Conservation (phyloP, 2,888 invertebrate genomes). For the Chrysotoxum bicinctum region DNA sequence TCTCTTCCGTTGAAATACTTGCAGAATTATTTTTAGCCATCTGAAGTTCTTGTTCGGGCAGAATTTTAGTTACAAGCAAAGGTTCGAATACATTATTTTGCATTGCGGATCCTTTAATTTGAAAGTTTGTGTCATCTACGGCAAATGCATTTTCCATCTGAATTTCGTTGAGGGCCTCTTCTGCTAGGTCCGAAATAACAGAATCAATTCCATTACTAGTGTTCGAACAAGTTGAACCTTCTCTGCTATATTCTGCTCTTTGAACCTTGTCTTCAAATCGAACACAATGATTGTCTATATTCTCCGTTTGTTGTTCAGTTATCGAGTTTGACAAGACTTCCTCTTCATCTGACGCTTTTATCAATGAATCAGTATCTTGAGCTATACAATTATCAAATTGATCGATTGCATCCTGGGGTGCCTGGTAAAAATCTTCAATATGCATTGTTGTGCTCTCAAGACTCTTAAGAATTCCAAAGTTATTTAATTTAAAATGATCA, state of each 20-base stretch:
- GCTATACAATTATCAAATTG: constrained; percentile 73
- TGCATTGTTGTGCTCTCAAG: constrained; percentile 76
- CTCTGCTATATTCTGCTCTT: constrained; percentile 74
- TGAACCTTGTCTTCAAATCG: constrained; percentile 77
- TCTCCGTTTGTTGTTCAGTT: not conserved
- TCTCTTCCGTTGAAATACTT: constrained; percentile 62
- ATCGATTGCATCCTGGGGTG: constrained; percentile 77
- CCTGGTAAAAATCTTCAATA: constrained; percentile 78
- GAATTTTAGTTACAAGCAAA: constrained; percentile 41
- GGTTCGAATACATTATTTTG: not conserved
- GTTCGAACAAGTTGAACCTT: constrained; percentile 78
- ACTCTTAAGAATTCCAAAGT: constrained; percentile 77
- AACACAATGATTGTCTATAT: constrained; percentile 70
- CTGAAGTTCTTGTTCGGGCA: constrained; percentile 18
- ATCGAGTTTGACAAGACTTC: not conserved
- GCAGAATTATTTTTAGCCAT: not conserved
- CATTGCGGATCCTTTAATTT: constrained; percentile 34
- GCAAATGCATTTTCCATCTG: constrained; percentile 75
- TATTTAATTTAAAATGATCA: constrained; percentile 75
- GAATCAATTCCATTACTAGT: constrained; percentile 80
- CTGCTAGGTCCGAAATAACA: constrained; percentile 79
- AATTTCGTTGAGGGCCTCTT: constrained; percentile 78
- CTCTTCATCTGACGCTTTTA: not conserved
- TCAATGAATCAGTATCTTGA: not conserved
- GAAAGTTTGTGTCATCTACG: not conserved